Evolutionary conservation across 2,113 vertebrate species (phyloP).

Genomic region (Corapipo altera): DNA sequence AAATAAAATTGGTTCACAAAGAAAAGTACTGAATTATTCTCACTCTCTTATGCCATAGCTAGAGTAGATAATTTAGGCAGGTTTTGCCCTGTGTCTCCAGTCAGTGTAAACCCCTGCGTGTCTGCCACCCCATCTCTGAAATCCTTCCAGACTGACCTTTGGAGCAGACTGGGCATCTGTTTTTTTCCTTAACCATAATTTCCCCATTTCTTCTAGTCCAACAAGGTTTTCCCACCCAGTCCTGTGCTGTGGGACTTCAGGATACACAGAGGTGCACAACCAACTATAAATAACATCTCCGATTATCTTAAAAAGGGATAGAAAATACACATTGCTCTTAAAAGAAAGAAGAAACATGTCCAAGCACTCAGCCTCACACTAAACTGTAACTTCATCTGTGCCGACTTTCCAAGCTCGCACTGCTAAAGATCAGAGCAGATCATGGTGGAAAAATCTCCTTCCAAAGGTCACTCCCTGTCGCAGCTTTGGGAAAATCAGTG

Average conservation of each 20-base stretch:
- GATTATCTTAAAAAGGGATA: constrained; percentile 38
- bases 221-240: constrained; percentile 11
- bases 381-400: constrained; percentile 55
- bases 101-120: constrained; percentile 13
- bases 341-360: constrained; percentile 38
- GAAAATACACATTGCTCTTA: constrained; percentile 34
- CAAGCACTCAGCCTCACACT: constrained; percentile 53
- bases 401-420: neutral
- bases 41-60: constrained; percentile 28
- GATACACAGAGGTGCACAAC: constrained; percentile 57
- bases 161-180: neutral
- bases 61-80: constrained; percentile 24
- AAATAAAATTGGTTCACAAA: constrained; percentile 58
- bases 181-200: neutral
- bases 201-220: constrained; percentile 24
- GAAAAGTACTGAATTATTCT: constrained; percentile 49
- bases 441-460: constrained; percentile 12
- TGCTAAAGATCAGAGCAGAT: constrained; percentile 34
- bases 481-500: neutral
- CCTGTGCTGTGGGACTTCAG: constrained; percentile 41
- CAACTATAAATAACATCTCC: constrained; percentile 42
- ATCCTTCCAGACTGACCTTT: constrained; percentile 1
- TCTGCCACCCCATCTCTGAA: neutral
- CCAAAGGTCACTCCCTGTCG: neutral
- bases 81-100: constrained; percentile 21